These are phyloP conservation scores for Hydraecia micacea DNA, from an alignment of 2,888 invertebrate genomes.

Conservation along the genomic window DNA sequence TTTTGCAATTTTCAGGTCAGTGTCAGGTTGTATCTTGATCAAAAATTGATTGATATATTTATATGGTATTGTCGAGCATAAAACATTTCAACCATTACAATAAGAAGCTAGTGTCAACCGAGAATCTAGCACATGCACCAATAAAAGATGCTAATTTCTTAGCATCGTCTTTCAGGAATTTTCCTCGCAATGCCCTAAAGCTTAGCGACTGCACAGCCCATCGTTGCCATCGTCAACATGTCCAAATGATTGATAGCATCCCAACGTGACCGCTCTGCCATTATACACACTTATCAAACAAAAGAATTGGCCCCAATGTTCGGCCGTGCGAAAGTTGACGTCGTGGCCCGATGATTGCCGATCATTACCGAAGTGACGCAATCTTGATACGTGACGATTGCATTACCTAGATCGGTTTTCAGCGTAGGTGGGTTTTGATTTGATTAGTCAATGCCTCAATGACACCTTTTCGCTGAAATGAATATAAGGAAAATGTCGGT, in stretches of 20 bases:
- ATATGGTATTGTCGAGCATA: too few relatives aligned
- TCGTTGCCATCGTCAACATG: constrained; percentile 57
- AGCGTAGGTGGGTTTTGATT: constrained; percentile 32
- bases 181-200: constrained; percentile 24
- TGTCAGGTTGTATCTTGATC: too few relatives aligned
- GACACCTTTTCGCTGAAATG: constrained; percentile 7
- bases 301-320: constrained; percentile 73
- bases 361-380: constrained; percentile 66
- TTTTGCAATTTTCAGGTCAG: too few relatives aligned
- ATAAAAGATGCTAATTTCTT: background rate
- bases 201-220: constrained; percentile 14
- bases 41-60: too few relatives aligned
- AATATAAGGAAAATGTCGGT: background rate
- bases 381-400: constrained; percentile 52
- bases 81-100: too few relatives aligned
- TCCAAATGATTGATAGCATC: constrained; percentile 66
- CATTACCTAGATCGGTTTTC: constrained; percentile 32
- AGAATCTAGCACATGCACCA: background rate
- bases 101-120: too few relatives aligned
- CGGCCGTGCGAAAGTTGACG: constrained; percentile 76
- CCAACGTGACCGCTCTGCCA: constrained; percentile 69
- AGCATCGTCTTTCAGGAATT: constrained; percentile 8
- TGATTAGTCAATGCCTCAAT: background rate
- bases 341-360: constrained; percentile 64
- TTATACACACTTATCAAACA: constrained; percentile 72